Base-by-base conservation (phyloP, 1,140 invertebrate genomes). In the Euwallacea fornicatus region DNA sequence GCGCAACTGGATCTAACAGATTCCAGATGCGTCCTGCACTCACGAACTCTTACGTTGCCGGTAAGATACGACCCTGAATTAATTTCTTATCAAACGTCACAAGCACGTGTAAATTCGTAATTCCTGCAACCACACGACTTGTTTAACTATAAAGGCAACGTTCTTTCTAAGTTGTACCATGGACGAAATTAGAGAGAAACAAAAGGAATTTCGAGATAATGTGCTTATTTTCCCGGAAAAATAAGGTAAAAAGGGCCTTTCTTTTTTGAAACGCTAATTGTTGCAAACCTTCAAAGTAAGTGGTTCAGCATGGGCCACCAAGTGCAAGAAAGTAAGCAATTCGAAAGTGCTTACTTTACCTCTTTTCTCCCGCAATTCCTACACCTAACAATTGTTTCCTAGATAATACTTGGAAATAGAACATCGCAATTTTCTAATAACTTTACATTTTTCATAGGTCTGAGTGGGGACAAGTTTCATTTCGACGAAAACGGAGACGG, bases 401-500 rank as follows among this genome's bases (percentile, higher is more conserved):
- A 33, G 21, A 33, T 33, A 33, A 33, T 33, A 33, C 21, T 33
- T 33, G 21, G 21, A 33, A 33, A 33, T 33, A 4, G 21, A 33
- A 33, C 21, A 33, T 33, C 4, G 21, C 21, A 33, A 33, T 33
- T 33, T 4, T 33, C 21, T 6, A 50, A 6, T 33, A 33, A 33
- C 4, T 4, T 2, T 1, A 4, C 21, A 58, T 70, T 75, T 62
- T 63, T 79, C 76, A 42, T 81, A 92, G 95, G 94, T 78, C 83
- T 97, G 10, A 95, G 91, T 73, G 93, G 93, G 7, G 93, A 97
- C 80, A 86, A 91, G 76, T 98, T 98, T 81, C 89, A 90, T 72
- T 98, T 98, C 82, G 92, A 95, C 80, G 83, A 81, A 11, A 93
- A 94, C 76, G 94, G 94, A 0, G 96, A 98, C 77, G 96, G 95